These are phyloP conservation scores for Elymnias hypermnestra DNA, from an alignment of 1,140 invertebrate species.

Conservation along the genomic window DNA sequence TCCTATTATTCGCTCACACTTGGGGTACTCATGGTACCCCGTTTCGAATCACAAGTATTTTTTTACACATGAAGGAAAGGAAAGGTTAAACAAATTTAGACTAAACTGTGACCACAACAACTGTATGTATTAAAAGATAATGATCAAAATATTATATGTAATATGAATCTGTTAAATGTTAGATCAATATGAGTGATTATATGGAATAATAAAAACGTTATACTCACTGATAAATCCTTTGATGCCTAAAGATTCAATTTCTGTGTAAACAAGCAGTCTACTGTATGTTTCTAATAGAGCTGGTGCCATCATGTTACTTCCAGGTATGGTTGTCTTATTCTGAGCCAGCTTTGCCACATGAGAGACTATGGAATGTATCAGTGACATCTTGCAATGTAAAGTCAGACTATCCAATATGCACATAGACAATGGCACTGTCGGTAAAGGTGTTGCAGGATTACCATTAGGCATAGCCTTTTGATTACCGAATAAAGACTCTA, in stretches of 20 bases:
- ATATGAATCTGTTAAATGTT: too few species aligned
- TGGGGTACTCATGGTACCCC: too few species aligned
- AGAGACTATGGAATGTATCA: constrained; percentile 96
- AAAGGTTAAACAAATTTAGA: too few species aligned
- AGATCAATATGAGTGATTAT: too few species aligned
- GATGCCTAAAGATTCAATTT: constrained; percentile 97
- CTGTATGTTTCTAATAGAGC: constrained; percentile 97
- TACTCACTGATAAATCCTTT: constrained; percentile 96
- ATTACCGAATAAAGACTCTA: constrained; percentile 90
- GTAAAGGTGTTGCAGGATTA: constrained; percentile 74
- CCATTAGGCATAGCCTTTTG: constrained; percentile 78
- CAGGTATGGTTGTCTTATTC: constrained; percentile 85
- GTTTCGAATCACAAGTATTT: too few species aligned
- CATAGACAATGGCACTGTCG: constrained; percentile 93
- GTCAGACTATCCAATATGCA: constrained; percentile 95
- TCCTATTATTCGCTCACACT: too few species aligned
- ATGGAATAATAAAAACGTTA: constrained; percentile 10
- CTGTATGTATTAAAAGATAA: too few species aligned
- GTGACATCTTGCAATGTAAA: constrained; percentile 97
- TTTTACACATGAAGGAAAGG: too few species aligned
- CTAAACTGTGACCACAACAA: too few species aligned
- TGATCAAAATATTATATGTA: too few species aligned
- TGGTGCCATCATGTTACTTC: constrained; percentile 83
- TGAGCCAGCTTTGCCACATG: constrained; percentile 93
- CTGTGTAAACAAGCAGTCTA: constrained; percentile 93